phyloP scores from a whole-genome alignment of 2,797 vertebrate species.

The Pampus argenteus region DNA sequence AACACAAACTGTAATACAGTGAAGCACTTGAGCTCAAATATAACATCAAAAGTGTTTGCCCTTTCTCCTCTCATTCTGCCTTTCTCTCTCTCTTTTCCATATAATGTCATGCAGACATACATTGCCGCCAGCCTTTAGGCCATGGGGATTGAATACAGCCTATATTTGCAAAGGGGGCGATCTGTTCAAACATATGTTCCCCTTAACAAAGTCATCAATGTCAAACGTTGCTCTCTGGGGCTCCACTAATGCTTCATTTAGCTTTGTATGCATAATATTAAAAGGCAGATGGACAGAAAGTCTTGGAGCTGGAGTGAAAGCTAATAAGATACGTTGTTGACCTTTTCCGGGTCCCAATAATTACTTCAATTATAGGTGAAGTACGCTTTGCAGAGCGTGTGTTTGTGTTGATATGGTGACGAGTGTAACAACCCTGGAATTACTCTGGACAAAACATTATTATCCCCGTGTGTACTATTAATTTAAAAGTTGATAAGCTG shows the following conservation, averaged over 20 bases:
- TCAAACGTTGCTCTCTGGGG: conserved; percentile 71
- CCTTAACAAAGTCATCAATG: conserved; percentile 83
- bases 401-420: conserved; percentile 45
- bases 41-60: conserved; percentile 29
- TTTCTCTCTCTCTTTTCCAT: not conserved
- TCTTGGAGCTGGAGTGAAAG: conserved; percentile 59
- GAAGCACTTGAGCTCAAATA: conserved; percentile 34
- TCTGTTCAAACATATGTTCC: conserved; percentile 81
- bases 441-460: conserved; percentile 28
- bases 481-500: conserved; percentile 32
- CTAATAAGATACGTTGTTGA: conserved; percentile 63
- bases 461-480: conserved; percentile 25
- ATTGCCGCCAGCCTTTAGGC: conserved; percentile 69
- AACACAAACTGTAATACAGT: conserved; percentile 5
- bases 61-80: conserved; percentile 32
- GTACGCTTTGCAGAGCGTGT: conserved; percentile 36
- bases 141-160: conserved; percentile 74
- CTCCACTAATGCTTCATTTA: conserved; percentile 73
- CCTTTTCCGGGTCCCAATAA: conserved; percentile 57
- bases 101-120: conserved; percentile 77
- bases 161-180: conserved; percentile 79
- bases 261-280: conserved; percentile 70
- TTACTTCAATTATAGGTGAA: conserved; percentile 56
- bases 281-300: conserved; percentile 64
- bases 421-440: conserved; percentile 28